phyloP scores from a whole-genome alignment of 2,797 vertebrate species.

The Pempheris klunzingeri region DNA sequence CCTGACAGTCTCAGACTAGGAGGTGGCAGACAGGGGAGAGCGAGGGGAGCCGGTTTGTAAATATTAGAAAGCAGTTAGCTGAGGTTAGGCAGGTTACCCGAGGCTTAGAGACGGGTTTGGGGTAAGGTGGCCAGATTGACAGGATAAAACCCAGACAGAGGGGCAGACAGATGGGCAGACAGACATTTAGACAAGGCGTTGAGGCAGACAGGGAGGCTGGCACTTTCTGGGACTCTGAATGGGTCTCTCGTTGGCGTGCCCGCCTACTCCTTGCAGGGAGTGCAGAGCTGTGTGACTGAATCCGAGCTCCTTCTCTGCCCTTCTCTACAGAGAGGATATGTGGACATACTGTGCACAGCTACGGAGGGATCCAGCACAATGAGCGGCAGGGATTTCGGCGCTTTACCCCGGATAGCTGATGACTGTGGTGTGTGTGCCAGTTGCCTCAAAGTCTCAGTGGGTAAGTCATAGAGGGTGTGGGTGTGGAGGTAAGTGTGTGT shows the following conservation, averaged over 20 bases:
- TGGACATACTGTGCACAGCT: constrained; percentile 63
- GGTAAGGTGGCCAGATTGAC: constrained; percentile 52
- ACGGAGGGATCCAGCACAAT: constrained; percentile 47
- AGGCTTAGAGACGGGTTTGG: constrained; percentile 46
- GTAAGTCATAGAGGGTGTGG: constrained; percentile 71
- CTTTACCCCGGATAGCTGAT: constrained; percentile 45
- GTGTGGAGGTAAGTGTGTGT: constrained; percentile 55
- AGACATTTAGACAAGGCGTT: constrained; percentile 61
- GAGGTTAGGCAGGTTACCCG: constrained; percentile 78
- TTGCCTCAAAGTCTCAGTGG: constrained; percentile 63
- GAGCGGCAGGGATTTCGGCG: constrained; percentile 33
- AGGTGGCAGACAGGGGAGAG: constrained; percentile 76
- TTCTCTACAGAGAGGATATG: constrained; percentile 77
- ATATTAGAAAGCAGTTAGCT: constrained; percentile 75
- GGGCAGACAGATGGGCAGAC: constrained; percentile 60
- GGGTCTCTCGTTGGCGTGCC: constrained; percentile 72
- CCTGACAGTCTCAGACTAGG: constrained; percentile 84
- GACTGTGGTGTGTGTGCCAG: constrained; percentile 39
- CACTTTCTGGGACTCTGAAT: constrained; percentile 77
- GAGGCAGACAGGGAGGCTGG: constrained; percentile 73
- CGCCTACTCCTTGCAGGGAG: constrained; percentile 79
- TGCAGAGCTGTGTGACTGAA: constrained; percentile 81
- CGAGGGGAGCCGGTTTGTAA: constrained; percentile 68
- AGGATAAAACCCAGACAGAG: constrained; percentile 58
- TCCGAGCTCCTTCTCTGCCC: constrained; percentile 77